Evolutionary conservation across 2,113 vertebrate species (phyloP).

Genomic region (Caracal caracal): DNA sequence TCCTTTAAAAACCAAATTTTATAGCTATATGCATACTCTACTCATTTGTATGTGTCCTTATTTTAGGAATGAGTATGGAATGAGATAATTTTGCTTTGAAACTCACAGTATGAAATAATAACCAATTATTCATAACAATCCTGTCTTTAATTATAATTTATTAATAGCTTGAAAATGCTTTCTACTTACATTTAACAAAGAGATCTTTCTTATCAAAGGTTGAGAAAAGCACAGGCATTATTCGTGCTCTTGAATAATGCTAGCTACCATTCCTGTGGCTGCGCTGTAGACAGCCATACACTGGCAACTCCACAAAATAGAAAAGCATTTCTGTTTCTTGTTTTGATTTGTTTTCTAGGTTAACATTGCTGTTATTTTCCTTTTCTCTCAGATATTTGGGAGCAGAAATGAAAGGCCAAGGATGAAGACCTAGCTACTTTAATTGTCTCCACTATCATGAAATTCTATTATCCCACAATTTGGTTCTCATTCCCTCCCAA

Average conservation of each 20-base stretch:
- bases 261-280: not conserved
- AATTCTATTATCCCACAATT: not conserved
- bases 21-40: not conserved
- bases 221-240: not conserved
- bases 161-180: not conserved
- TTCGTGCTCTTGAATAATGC: not conserved
- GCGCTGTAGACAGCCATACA: not conserved
- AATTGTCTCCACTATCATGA: not conserved
- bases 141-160: not conserved
- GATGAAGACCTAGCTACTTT: not conserved
- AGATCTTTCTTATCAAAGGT: not conserved
- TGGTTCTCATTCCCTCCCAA: not conserved
- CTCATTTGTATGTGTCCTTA: constrained; percentile 6
- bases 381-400: not conserved
- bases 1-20: constrained; percentile 14
- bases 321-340: constrained; percentile 16
- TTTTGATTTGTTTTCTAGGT: not conserved
- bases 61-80: constrained; percentile 22
- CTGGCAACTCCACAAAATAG: not conserved
- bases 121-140: not conserved
- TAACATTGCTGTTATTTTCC: not conserved
- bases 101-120: not conserved
- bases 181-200: not conserved
- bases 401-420: not conserved
- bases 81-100: constrained; percentile 2